These are phyloP conservation scores for Amphibalanus amphitrite DNA, from an alignment of 1,140 invertebrate genomes.

Conservation along the genomic window DNA sequence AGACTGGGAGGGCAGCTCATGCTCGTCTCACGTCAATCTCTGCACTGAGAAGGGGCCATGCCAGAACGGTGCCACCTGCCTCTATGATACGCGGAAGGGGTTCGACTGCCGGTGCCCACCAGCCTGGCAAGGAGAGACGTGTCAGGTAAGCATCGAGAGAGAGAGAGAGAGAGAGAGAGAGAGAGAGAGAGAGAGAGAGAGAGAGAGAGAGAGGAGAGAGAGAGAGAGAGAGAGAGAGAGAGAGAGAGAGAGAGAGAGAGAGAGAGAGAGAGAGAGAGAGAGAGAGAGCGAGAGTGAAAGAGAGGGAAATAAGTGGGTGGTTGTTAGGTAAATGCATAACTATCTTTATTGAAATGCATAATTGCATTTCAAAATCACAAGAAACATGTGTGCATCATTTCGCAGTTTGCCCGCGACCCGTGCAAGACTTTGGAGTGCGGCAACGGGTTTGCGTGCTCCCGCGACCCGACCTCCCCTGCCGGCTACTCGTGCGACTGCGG, in stretches of 20 bases:
- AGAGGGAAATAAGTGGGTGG: neutral
- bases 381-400: no score
- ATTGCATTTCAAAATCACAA: no score
- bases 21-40: neutral
- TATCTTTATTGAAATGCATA: neutral
- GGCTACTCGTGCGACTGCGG: neutral
- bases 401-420: neutral
- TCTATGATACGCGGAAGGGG: neutral
- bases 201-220: conserved; percentile 4
- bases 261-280: neutral
- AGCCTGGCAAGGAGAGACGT: conserved; percentile 6
- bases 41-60: conserved; percentile 3
- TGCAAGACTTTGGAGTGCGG: neutral
- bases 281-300: conserved; percentile 5
- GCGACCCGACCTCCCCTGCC: neutral
- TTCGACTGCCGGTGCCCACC: conserved; percentile 1
- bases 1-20: neutral
- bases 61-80: neutral
- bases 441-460: neutral
- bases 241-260: conserved; percentile 8
- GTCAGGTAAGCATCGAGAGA: conserved; percentile 6
- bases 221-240: conserved; percentile 3
- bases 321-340: neutral
- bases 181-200: neutral
- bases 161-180: conserved; percentile 8